These are phyloP conservation scores for Caradrina kadenii DNA, from an alignment of 2,888 invertebrate species.

Conservation along the genomic window DNA sequence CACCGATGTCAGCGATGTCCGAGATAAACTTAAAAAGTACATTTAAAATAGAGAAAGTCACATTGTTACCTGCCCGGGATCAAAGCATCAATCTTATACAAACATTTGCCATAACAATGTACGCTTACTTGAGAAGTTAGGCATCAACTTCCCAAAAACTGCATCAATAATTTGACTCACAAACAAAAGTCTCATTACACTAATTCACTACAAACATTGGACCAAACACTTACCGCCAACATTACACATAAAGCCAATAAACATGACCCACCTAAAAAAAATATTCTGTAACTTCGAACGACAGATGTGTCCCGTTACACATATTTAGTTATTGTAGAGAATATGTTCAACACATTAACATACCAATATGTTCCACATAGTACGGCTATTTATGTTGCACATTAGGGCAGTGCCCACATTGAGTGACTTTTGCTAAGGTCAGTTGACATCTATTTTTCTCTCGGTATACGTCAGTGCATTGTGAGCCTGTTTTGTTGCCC, in stretches of 20 bases:
- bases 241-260: conserved; percentile 13
- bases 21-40: too few relatives aligned
- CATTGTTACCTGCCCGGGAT: too few relatives aligned
- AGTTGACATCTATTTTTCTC: conserved; percentile 86
- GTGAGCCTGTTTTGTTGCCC: conserved; percentile 68
- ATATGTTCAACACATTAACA: conserved; percentile 59
- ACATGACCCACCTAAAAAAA: conserved; percentile 13
- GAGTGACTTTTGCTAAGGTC: conserved; percentile 68
- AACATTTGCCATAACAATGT: too few relatives aligned
- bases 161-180: not conserved
- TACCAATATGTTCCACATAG: conserved; percentile 43
- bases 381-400: conserved; percentile 45
- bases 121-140: not conserved
- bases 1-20: too few relatives aligned
- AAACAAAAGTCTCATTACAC: not conserved
- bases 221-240: conserved; percentile 2
- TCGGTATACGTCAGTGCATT: conserved; percentile 82
- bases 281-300: conserved; percentile 1
- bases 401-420: conserved; percentile 46
- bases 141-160: not conserved
- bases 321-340: conserved; percentile 18
- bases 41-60: too few relatives aligned
- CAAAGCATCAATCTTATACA: too few relatives aligned
- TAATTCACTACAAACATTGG: not conserved
- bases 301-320: conserved; percentile 64